Conservation (phyloP, 2,888 invertebrate species). For the Drosophila greeni region DNA sequence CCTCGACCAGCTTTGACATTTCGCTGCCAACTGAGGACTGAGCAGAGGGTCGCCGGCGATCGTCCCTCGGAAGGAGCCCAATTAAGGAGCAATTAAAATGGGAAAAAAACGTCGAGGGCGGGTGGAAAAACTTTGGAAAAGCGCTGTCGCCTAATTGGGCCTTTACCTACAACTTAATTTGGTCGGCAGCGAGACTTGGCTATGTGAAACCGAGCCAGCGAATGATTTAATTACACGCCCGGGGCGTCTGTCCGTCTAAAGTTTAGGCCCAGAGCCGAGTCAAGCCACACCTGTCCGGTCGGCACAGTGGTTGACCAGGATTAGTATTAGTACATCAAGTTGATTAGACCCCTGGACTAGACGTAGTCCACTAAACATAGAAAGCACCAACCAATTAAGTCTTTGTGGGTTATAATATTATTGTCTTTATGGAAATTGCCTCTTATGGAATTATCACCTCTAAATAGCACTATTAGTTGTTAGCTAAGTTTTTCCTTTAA, state of each 20-base stretch:
- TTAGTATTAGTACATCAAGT: background rate
- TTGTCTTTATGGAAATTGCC: background rate
- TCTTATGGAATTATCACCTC: background rate
- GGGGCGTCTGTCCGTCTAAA: constrained; percentile 37
- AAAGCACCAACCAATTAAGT: background rate
- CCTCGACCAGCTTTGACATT: constrained; percentile 49
- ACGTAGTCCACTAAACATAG: background rate
- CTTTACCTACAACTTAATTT: constrained; percentile 37
- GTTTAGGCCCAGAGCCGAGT: constrained; percentile 36
- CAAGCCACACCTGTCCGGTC: constrained; percentile 19
- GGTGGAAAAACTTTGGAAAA: constrained; percentile 10
- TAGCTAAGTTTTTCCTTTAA: background rate
- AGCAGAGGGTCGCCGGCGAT: background rate
- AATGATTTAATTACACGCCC: constrained; percentile 62
- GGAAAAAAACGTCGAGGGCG: background rate
- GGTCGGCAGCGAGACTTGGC: constrained; percentile 32
- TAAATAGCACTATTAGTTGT: background rate
- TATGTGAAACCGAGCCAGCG: constrained; percentile 41
- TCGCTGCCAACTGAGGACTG: constrained; percentile 28
- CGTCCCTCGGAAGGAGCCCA: background rate
- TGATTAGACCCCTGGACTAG: background rate
- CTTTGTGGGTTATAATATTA: background rate
- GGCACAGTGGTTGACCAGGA: constrained; percentile 37
- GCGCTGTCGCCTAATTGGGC: constrained; percentile 37
- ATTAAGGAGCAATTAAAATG: constrained; percentile 1